These are phyloP conservation scores for Chlamydotis undulata DNA, from an alignment of 2,113 vertebrate genomes.

Conservation along the genomic window DNA sequence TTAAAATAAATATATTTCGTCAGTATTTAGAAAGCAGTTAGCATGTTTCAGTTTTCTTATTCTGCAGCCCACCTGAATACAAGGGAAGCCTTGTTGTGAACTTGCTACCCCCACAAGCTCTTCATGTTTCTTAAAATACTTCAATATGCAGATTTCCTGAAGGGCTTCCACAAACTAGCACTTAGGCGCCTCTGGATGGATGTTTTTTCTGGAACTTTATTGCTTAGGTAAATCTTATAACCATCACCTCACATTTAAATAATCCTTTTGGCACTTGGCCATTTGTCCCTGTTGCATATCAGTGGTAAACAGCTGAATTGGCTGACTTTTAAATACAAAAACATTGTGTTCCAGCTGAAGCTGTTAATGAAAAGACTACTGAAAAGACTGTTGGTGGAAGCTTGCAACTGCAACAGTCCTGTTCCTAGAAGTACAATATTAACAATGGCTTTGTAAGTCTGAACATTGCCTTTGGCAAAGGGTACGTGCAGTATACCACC, in stretches of 20 bases:
- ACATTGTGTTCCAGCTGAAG: not conserved
- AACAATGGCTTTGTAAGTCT: not conserved
- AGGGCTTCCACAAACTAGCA: not conserved
- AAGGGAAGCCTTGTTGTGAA: not conserved
- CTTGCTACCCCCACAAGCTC: not conserved
- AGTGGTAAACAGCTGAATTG: not conserved
- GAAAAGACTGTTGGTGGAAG: not conserved
- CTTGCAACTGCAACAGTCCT: not conserved
- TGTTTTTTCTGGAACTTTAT: not conserved
- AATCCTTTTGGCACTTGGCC: not conserved
- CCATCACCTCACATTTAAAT: not conserved
- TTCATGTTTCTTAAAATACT: not conserved
- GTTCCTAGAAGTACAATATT: slow-evolving; percentile 6
- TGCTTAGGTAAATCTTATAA: not conserved
- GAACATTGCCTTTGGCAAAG: not conserved
- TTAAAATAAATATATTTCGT: not conserved
- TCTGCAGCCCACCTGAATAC: not conserved
- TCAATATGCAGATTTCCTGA: not conserved
- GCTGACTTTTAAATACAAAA: not conserved
- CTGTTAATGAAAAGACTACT: not conserved
- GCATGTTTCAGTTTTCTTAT: not conserved
- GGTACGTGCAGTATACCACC: rapidly evolving
- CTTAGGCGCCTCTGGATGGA: not conserved
- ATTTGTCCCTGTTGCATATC: not conserved
- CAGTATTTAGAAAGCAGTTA: not conserved